Evolutionary conservation across 2,113 vertebrate genomes (phyloP).

Genomic region (Parus major): DNA sequence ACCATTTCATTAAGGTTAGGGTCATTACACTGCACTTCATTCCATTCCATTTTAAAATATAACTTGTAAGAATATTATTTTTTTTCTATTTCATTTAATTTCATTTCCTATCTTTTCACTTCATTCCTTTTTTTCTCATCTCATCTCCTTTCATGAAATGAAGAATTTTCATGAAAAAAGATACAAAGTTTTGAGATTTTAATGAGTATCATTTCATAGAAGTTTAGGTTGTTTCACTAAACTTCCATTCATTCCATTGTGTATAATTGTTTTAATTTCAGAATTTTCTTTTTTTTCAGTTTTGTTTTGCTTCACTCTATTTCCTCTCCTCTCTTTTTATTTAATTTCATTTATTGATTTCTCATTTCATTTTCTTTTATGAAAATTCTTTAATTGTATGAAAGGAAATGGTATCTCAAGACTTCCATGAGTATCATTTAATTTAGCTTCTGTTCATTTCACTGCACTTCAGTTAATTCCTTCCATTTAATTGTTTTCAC

Average conservation of each 20-base stretch:
- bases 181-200: background rate
- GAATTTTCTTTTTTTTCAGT: background rate
- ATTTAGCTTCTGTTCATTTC: background rate
- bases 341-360: background rate
- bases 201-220: background rate
- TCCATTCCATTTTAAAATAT: background rate
- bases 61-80: background rate
- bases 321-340: background rate
- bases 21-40: background rate
- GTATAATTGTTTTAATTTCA: background rate
- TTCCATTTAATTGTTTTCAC: background rate
- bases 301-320: background rate
- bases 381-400: background rate
- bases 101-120: background rate
- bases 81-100: background rate
- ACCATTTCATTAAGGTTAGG: background rate
- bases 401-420: background rate
- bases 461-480: background rate
- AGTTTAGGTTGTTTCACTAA: rapidly evolving
- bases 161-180: background rate
- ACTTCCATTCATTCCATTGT: background rate
- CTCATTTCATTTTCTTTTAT: background rate
- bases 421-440: background rate
- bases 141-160: background rate
- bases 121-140: background rate